phyloP scores from a whole-genome alignment of 2,113 vertebrate genomes.

The Propithecus coquereli region DNA sequence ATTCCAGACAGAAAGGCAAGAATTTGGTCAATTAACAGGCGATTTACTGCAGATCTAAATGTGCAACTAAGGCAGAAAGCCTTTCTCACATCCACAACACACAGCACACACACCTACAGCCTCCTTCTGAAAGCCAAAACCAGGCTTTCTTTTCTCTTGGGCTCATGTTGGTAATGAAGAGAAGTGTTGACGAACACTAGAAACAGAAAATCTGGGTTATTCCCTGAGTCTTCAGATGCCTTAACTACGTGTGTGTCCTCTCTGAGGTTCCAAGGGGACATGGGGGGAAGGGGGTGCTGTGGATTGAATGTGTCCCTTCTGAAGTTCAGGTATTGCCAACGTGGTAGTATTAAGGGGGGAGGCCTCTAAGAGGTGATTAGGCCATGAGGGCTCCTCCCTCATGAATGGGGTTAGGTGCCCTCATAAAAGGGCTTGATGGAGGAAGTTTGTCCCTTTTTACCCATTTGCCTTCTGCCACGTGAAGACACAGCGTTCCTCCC shows the following conservation, averaged over 20 bases:
- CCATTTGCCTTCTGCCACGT: neutral
- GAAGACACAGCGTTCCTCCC: neutral
- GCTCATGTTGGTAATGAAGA: neutral
- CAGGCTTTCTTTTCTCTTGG: neutral
- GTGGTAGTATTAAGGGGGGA: neutral
- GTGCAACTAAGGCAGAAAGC: neutral
- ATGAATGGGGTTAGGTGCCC: too few relatives aligned
- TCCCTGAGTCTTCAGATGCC: neutral
- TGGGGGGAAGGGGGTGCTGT: rapidly evolving
- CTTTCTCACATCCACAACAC: neutral
- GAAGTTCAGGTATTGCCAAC: neutral
- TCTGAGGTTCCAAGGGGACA: neutral
- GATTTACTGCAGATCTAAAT: neutral
- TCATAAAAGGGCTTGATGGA: neutral
- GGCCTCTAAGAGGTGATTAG: neutral
- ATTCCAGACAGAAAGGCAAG: conserved; percentile 37
- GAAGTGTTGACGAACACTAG: neutral
- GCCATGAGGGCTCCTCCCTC: neutral
- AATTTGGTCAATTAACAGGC: neutral
- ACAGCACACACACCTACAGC: neutral
- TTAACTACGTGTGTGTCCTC: neutral
- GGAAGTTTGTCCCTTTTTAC: neutral
- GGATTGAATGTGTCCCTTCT: neutral
- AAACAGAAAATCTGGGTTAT: neutral
- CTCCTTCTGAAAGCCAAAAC: neutral